Percentiles rank a stretch among this genome's conserved stretches.
phyloP scores from a whole-genome alignment of 2,888 invertebrate genomes.

The Ramazzottius varieornatus region DNA sequence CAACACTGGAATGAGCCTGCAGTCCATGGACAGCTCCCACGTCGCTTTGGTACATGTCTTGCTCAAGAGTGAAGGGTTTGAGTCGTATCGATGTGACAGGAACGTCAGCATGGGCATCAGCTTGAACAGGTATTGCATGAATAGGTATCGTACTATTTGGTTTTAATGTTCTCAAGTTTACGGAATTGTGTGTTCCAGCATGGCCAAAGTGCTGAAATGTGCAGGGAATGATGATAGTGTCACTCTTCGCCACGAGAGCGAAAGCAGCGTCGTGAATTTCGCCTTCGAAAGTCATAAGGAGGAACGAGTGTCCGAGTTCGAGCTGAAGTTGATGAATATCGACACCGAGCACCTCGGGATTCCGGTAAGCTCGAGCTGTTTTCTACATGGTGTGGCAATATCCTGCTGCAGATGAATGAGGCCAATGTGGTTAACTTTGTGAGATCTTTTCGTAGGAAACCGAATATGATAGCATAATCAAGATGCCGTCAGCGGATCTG shows the following conservation, averaged over 20 bases:
- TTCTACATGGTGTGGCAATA: neutral
- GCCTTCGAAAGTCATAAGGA: neutral
- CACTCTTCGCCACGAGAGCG: neutral
- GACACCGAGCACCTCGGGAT: slow-evolving; percentile 94
- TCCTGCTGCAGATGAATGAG: no score
- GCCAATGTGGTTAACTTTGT: neutral
- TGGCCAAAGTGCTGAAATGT: slow-evolving; percentile 87
- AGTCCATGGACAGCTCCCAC: slow-evolving; percentile 98
- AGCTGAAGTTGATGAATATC: slow-evolving; percentile 94
- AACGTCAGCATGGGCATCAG: slow-evolving; percentile 95
- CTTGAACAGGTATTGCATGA: slow-evolving; percentile 32
- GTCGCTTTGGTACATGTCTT: slow-evolving; percentile 84
- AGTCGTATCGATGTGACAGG: slow-evolving; percentile 89
- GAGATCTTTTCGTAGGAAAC: slow-evolving; percentile 40
- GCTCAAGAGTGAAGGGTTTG: slow-evolving; percentile 77
- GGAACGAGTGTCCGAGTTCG: slow-evolving; percentile 43
- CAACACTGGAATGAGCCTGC: slow-evolving; percentile 28
- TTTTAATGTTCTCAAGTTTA: neutral
- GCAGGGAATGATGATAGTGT: slow-evolving; percentile 62
- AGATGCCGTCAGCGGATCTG: slow-evolving; percentile 79
- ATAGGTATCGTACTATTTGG: no score
- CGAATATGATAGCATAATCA: slow-evolving; percentile 80
- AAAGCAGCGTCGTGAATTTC: neutral
- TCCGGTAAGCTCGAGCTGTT: slow-evolving; percentile 33
- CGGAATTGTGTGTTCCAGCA: slow-evolving; percentile 29